Evolutionary conservation across 2,888 invertebrate genomes (phyloP).

Genomic region (Polydrusus cervinus): DNA sequence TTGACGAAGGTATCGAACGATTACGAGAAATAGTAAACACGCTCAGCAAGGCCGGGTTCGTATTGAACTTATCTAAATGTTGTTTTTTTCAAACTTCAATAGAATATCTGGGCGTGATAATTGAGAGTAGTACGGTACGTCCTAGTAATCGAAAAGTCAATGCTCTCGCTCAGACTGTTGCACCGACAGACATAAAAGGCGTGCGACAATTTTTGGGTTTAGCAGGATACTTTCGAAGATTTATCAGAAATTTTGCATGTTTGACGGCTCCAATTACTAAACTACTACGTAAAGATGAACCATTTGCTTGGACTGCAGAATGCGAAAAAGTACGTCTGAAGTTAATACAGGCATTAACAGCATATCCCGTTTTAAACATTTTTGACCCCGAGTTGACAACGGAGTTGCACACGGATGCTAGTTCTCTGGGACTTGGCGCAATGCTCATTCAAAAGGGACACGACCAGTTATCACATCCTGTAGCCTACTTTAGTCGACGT

Average conservation of each 20-base stretch:
- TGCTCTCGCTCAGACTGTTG: constrained; percentile 38
- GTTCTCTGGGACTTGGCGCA: constrained; percentile 39
- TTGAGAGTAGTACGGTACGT: constrained; percentile 41
- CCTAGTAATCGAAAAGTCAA: constrained; percentile 42
- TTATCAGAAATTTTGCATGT: constrained; percentile 37
- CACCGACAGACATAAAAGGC: constrained; percentile 43
- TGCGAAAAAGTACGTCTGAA: constrained; percentile 36
- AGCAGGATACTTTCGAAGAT: constrained; percentile 49
- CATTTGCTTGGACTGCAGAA: constrained; percentile 39
- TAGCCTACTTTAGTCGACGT: constrained; percentile 49
- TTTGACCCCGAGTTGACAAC: constrained; percentile 36
- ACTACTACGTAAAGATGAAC: constrained; percentile 39
- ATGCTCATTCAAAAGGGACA: constrained; percentile 25
- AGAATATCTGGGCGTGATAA: constrained; percentile 51
- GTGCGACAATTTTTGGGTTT: constrained; percentile 49
- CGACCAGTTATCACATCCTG: constrained; percentile 11
- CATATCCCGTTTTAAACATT: constrained; percentile 42
- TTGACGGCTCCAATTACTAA: constrained; percentile 46
- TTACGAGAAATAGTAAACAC: no score
- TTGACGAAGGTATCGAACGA: no score
- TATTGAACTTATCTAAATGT: constrained; percentile 44
- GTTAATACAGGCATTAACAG: constrained; percentile 43
- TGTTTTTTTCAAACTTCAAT: constrained; percentile 37
- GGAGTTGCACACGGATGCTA: constrained; percentile 47
- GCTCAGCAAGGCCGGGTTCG: no score